These are phyloP conservation scores for Ornithoptera priamus DNA, from an alignment of 2,888 invertebrate species.

Conservation along the genomic window DNA sequence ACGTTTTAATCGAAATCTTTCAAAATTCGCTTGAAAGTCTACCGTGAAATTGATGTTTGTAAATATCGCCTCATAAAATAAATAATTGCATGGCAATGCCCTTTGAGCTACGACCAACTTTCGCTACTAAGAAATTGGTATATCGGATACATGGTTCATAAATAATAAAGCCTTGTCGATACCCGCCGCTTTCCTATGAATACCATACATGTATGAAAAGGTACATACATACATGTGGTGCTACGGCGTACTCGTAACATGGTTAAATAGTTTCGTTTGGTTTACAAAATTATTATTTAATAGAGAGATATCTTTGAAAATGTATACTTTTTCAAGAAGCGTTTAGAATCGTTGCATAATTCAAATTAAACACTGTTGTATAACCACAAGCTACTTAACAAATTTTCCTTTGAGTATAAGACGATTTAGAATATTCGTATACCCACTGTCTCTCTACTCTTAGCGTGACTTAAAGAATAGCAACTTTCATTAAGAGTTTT, in stretches of 20 bases:
- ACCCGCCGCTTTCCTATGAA: conserved; percentile 12
- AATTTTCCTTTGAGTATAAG: too few relatives aligned
- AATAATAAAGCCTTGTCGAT: conserved; percentile 23
- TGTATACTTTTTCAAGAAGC: too few relatives aligned
- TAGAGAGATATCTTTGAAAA: too few relatives aligned
- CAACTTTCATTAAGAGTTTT: too few relatives aligned
- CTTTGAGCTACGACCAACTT: conserved; percentile 40
- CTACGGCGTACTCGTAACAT: background rate
- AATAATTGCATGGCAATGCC: conserved; percentile 37
- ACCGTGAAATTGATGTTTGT: conserved; percentile 26
- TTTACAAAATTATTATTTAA: background rate
- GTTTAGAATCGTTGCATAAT: too few relatives aligned
- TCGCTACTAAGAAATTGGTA: conserved; percentile 39
- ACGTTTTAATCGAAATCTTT: conserved; percentile 17
- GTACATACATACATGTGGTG: background rate
- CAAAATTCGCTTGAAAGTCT: conserved; percentile 14
- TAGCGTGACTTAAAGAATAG: too few relatives aligned
- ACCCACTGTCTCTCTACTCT: too few relatives aligned
- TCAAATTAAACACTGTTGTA: too few relatives aligned
- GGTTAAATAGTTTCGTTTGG: background rate
- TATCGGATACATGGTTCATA: conserved; percentile 32
- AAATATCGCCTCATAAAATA: conserved; percentile 38
- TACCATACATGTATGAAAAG: conserved; percentile 7
- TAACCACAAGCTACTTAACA: too few relatives aligned
- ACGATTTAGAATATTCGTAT: too few relatives aligned